Percentiles rank a stretch among this genome's conserved stretches.
Evolutionary conservation across 2,888 invertebrate genomes (phyloP).

Genomic region (Fragum whitleyi): DNA sequence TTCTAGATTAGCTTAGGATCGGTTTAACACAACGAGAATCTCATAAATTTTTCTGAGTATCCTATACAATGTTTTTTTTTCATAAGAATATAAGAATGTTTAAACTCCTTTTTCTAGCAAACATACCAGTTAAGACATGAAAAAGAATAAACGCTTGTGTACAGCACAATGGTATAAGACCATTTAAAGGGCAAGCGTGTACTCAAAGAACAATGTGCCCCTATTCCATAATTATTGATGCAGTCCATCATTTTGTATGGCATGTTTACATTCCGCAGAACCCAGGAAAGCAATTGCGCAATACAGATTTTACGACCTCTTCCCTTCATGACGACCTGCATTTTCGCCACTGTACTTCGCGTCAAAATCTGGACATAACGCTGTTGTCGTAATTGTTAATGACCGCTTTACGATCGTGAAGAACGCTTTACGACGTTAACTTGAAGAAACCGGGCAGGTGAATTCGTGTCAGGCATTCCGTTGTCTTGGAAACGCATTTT

Average conservation of each 20-base stretch:
- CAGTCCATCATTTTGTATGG: slow-evolving; percentile 16
- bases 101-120: no score
- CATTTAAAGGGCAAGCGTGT: not conserved
- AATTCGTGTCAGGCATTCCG: slow-evolving; percentile 50
- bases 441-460: slow-evolving; percentile 63
- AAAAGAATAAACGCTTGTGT: no score
- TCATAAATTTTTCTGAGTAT: no score
- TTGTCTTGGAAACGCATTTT: slow-evolving; percentile 52
- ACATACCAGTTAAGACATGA: no score
- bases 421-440: slow-evolving; percentile 63
- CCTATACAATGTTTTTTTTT: no score
- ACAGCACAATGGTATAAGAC: no score
- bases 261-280: slow-evolving; percentile 15
- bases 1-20: no score
- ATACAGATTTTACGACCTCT: slow-evolving; percentile 15
- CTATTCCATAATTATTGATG: not conserved
- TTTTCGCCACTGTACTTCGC: slow-evolving; percentile 14
- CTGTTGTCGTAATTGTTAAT: slow-evolving; percentile 63
- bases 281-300: slow-evolving; percentile 25
- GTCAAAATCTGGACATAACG: slow-evolving; percentile 37
- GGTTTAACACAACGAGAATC: no score
- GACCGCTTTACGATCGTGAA: slow-evolving; percentile 58
- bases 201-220: not conserved
- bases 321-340: slow-evolving; percentile 17
- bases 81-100: no score